Conservation (phyloP, 1,140 invertebrate genomes). For the Mesaphorura yosii region DNA sequence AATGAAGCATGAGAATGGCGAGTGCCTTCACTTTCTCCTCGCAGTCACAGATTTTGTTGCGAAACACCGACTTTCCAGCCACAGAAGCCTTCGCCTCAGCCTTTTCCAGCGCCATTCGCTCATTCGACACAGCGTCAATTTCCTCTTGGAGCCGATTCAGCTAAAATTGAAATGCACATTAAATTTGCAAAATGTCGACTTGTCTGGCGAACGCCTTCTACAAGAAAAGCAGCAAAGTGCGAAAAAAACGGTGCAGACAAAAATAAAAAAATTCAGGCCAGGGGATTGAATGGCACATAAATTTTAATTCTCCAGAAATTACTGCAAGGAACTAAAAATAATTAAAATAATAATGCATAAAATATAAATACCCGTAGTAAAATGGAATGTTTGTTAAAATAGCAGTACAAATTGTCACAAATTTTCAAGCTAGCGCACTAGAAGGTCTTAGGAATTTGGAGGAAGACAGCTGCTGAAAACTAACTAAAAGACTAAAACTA, state of each 20-base stretch:
- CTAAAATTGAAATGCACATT: conserved; percentile 37
- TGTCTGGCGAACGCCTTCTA: neutral
- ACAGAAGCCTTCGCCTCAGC: conserved; percentile 39
- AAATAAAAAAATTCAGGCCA: no score
- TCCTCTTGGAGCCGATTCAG: conserved; percentile 60
- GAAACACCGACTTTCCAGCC: conserved; percentile 43
- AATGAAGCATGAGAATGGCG: conserved; percentile 70
- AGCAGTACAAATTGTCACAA: no score
- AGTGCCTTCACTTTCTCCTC: conserved; percentile 65
- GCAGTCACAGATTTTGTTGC: conserved; percentile 47
- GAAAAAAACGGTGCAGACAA: neutral
- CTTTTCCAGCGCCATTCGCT: conserved; percentile 23
- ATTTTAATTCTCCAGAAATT: no score
- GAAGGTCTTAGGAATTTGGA: no score
- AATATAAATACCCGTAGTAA: no score
- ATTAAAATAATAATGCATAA: no score
- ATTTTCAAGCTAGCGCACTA: no score
- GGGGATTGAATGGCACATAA: no score
- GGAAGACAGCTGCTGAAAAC: no score
- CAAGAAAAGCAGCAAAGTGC: neutral
- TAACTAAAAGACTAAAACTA: no score
- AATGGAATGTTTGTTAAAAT: no score
- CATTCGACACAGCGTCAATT: conserved; percentile 40
- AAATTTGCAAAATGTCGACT: neutral
- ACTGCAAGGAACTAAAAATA: no score